Evolutionary conservation across 2,113 vertebrate genomes (phyloP), one percentile per base, ranked within the genome.

Genomic region (Hyperoodon ampullatus): DNA sequence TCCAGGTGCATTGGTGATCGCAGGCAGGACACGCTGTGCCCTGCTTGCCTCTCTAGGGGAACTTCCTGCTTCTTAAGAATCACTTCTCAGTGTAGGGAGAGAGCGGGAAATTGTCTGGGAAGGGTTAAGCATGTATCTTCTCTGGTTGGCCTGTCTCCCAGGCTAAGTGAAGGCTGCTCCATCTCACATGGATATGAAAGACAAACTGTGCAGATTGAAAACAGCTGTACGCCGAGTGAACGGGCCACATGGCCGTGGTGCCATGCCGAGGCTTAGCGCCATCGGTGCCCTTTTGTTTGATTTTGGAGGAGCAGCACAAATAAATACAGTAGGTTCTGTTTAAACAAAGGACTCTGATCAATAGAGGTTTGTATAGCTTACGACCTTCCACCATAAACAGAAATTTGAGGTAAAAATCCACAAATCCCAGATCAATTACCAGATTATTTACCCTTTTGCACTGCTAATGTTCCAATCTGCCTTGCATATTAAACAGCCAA

Each of bases 151-250:
- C 98, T 97, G 87, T 82, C 97, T 99, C 99, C 99, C 99, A 98
- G 99, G 98, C 97, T 90, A 98, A 98, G 98, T 98, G 99, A 99
- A 98, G 98, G 98, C 99, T 98, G 99, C 98, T 98, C 98, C 98
- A 98, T 99, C 99, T 99, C 96, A 98, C 97, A 98, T 98, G 99
- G 98, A 98, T 99, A 97, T 94, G 98, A 98, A 98, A 99, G 98
- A 98, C 98, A 98, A 99, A 99, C 98, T 98, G 98, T 98, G 98
- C 98, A 99, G 99, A 99, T 99, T 99, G 97, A 97, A 99, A 99
- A 99, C 99, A 99, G 99, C 99, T 99, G 99, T 99, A 98, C 96
- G 92, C 95, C 66, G 77, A 98, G 97, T 95, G 97, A 98, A 98
- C 97, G 98, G 98, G 97, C 97, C 98, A 98, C 98, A 98, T 97